phyloP scores from a whole-genome alignment of 2,888 invertebrate genomes.

The Conus canariensis region DNA sequence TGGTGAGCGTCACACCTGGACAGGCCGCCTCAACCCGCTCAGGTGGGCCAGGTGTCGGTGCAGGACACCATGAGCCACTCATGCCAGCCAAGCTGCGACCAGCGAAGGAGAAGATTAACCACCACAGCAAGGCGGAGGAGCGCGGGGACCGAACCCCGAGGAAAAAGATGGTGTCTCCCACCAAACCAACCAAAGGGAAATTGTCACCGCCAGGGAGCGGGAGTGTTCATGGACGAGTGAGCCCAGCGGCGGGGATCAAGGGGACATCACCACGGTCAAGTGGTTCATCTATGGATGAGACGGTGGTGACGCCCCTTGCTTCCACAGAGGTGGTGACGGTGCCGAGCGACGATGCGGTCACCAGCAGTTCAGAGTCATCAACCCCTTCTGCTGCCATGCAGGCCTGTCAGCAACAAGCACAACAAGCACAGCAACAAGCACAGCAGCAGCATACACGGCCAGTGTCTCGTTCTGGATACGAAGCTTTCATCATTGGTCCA shows the following conservation, averaged over 20 bases:
- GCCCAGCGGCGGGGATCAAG: not conserved
- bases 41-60: conserved; percentile 18
- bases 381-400: not conserved
- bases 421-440: not conserved
- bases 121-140: conserved; percentile 86
- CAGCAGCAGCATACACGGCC: not conserved
- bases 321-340: conserved; percentile 53
- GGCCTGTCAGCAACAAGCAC: not conserved
- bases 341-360: conserved; percentile 23
- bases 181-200: conserved; percentile 55
- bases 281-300: conserved; percentile 50
- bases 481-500: conserved; percentile 51
- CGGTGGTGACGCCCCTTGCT: conserved; percentile 57
- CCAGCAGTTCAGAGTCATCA: conserved; percentile 35
- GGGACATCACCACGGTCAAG: not conserved
- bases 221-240: not conserved
- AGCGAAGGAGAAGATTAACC: conserved; percentile 84
- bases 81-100: conserved; percentile 83
- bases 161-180: conserved; percentile 56
- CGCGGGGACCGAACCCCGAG: conserved; percentile 79
- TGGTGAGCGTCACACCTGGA: conserved; percentile 66
- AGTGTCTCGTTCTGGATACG: conserved; percentile 33
- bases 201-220: conserved; percentile 21
- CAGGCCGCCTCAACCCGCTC: conserved; percentile 22
- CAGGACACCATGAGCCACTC: conserved; percentile 80